These are phyloP conservation scores for Arvicanthis niloticus DNA, from an alignment of 2,113 vertebrate genomes.

Conservation along the genomic window DNA sequence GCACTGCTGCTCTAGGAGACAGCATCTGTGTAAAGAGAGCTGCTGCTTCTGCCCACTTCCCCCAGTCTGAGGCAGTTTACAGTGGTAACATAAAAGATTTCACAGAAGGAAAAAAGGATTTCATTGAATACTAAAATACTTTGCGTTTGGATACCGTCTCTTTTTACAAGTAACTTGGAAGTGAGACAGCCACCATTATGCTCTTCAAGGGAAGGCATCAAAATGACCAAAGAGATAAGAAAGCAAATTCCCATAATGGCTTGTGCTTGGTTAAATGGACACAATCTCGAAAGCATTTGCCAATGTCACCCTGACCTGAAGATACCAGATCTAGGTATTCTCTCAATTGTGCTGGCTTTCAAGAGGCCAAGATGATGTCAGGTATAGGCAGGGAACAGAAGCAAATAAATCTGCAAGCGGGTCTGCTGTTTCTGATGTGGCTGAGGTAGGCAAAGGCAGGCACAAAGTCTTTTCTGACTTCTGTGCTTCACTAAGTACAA, in stretches of 20 bases:
- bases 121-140: slow-evolving; percentile 35
- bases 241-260: slow-evolving; percentile 38
- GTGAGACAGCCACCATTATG: slow-evolving; percentile 33
- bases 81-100: slow-evolving; percentile 59
- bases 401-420: neutral
- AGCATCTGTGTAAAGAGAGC: neutral
- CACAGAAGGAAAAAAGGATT: slow-evolving; percentile 9
- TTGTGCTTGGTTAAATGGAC: slow-evolving; percentile 37
- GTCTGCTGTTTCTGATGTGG: neutral
- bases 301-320: slow-evolving; percentile 63
- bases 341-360: slow-evolving; percentile 7
- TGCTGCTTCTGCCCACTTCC: slow-evolving; percentile 14
- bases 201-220: slow-evolving; percentile 56
- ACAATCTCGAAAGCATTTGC: slow-evolving; percentile 47
- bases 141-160: neutral
- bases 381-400: neutral
- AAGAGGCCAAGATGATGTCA: neutral
- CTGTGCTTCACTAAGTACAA: slow-evolving; percentile 6
- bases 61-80: neutral
- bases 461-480: slow-evolving; percentile 37
- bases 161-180: slow-evolving; percentile 54
- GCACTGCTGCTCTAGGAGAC: neutral
- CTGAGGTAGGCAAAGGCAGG: neutral
- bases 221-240: slow-evolving; percentile 51
- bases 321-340: slow-evolving; percentile 44